Evolutionary conservation across 1,140 invertebrate genomes (phyloP).

Genomic region (Caerostris darwini): DNA sequence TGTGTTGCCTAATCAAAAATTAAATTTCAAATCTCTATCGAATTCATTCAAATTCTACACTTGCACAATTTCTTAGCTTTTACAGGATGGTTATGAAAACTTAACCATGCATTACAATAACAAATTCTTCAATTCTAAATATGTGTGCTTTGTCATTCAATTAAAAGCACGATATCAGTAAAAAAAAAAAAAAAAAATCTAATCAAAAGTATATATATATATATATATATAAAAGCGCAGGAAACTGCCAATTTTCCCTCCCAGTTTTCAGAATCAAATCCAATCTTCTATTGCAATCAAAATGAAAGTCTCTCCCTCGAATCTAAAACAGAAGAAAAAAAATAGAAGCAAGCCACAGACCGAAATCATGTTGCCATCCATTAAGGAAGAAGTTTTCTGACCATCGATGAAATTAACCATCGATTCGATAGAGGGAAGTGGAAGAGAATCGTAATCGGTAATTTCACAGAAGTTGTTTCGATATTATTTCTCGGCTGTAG

Average conservation of each 20-base stretch:
- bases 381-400: conserved; percentile 40
- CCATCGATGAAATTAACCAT: conserved; percentile 55
- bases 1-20: no score
- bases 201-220: no score
- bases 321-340: neutral
- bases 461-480: conserved; percentile 42
- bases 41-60: no score
- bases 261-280: neutral
- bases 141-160: neutral
- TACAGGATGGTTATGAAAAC: no score
- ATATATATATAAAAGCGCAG: neutral
- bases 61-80: no score
- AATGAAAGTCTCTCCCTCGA: neutral
- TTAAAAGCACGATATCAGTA: neutral
- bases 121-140: neutral
- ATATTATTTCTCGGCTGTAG: neutral
- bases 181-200: no score
- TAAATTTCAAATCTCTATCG: no score
- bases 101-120: no score
- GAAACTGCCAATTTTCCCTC: conserved; percentile 15
- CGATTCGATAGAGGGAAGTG: conserved; percentile 9
- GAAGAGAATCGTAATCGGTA: conserved; percentile 64
- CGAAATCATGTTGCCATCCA: conserved; percentile 54
- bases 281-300: conserved; percentile 12
- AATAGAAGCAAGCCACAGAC: neutral